Base-by-base conservation (phyloP, 2,888 invertebrate genomes). In the Tipula confusa region DNA sequence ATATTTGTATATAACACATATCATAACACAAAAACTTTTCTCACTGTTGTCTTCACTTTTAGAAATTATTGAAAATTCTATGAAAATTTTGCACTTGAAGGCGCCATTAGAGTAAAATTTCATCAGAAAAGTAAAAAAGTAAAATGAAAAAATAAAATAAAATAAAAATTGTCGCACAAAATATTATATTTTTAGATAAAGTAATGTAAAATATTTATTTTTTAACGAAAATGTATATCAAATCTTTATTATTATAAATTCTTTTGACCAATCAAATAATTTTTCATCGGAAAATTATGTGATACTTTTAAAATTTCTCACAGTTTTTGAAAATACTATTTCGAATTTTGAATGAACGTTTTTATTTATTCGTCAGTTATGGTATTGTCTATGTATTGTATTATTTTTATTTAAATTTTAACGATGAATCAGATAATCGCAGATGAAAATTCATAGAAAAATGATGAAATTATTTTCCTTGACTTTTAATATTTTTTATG, bases 221-320 rank as follows among this genome's bases (percentile, higher is more conserved):
- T 2, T 43, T 24, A 2, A 64, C n/a, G 43, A 43, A 64, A 64
- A 64, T 64, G 24, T 64, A 64, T 64, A 64, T 64, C 64, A 64
- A 64, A 64, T 64, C 64, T 64, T 64, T 64, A 64, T 64, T 64
- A 64, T 64, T 24, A 64, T 24, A 64, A 64, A 64, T 64, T 64
- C 64, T 64, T 64, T 64, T 3, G 11, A 64, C 64, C 24, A 64
- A 64, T 64, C 18, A 64, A 64, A 64, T 64, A 24, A 64, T 64
- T 64, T n/a, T 64, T 64, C 64, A 64, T 24, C 24, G 24, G 24
- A 18, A 64, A 64, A 64, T 7, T 64, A 64, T 64, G 64, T 64
- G 24, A 64, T 43, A n/a, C n/a, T 15, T 43, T n/a, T 15, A 64
- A 18, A 64, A 64, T 9, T 43, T 64, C 24, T 64, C 64, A 64